Evolutionary conservation across 1,140 invertebrate species (phyloP).

Genomic region (Drosophila mayri): DNA sequence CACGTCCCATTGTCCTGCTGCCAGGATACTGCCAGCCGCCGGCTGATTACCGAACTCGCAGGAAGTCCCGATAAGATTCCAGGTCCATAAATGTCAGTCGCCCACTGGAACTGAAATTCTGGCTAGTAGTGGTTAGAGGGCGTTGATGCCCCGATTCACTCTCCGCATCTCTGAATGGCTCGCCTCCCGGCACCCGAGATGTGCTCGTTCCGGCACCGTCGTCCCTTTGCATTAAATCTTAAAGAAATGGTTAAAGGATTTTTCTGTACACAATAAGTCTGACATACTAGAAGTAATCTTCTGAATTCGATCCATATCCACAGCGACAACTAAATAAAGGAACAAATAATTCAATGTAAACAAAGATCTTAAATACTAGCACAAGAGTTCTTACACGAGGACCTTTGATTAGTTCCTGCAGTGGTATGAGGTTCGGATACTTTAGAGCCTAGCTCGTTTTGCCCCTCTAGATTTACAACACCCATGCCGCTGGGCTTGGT

Average conservation of each 20-base stretch:
- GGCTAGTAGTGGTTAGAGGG: background rate
- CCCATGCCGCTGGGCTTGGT: background rate
- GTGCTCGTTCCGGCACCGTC: background rate
- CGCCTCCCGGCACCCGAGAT: background rate
- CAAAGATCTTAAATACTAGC: background rate
- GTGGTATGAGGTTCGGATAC: too few species aligned
- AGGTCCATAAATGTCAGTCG: constrained; percentile 44
- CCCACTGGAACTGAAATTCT: background rate
- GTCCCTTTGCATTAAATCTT: background rate
- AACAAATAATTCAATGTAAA: background rate
- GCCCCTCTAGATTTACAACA: too few species aligned
- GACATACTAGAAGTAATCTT: background rate
- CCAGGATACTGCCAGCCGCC: constrained; percentile 24
- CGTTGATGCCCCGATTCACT: constrained; percentile 7
- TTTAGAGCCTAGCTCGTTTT: background rate
- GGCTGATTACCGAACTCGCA: constrained; percentile 44
- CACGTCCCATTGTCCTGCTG: constrained; percentile 48
- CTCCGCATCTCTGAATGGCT: background rate
- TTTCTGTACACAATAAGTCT: background rate
- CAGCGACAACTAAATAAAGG: background rate
- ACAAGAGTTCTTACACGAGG: background rate
- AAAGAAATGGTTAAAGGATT: background rate
- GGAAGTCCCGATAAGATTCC: constrained; percentile 44
- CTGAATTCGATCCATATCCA: background rate
- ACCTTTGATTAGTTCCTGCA: background rate